Base-by-base conservation (phyloP, 1,140 invertebrate species). In the Eueides isabella region DNA sequence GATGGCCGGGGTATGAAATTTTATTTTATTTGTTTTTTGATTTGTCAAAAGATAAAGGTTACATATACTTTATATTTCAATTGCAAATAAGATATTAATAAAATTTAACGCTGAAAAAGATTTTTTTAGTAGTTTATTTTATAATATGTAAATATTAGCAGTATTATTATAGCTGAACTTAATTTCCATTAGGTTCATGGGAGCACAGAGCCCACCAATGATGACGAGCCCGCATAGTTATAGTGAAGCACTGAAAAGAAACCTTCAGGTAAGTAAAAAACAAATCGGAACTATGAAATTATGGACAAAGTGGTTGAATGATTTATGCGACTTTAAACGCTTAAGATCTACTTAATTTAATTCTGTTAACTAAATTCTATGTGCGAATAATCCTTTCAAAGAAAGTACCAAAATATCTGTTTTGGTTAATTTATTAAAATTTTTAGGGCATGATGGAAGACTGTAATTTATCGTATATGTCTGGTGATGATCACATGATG, bases 401-500 rank as follows among this genome's bases (percentile, higher is more conserved):
- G 5, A 31, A 31, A 12, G 4, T 11, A 16, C 11, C 9, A 48
- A 48, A 9, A 19, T 48, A 9, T 7, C 2, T 48, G n/a, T 55
- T 26, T 55, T 14, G 9, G 1, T 11, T 23, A 55, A 12, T 23
- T 55, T 55, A 55, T 26, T 11, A 26, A 55, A 26, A 38, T 67
- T 78, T 78, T 30, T 69, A 94, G 93, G 93, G 93, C 44, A 93
- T 94, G 92, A 94, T 94, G 92, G 93, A 94, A 80, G 93, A 94
- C 70, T 93, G 93, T 74, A 93, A 93, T 67, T 78, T 93, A 71
- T 91, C 92, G 5, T 94, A 93, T 72, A 91, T 94, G 83, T 91
- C 91, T 5, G 83, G 90, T 5, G 93, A 94, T 26, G 93, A 94
- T 61, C 93, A 94, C 74, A 92, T 93, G 85, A 92, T 92, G 87